Evolutionary conservation across 2,888 invertebrate species (phyloP).

Genomic region (Aplocera efformata): DNA sequence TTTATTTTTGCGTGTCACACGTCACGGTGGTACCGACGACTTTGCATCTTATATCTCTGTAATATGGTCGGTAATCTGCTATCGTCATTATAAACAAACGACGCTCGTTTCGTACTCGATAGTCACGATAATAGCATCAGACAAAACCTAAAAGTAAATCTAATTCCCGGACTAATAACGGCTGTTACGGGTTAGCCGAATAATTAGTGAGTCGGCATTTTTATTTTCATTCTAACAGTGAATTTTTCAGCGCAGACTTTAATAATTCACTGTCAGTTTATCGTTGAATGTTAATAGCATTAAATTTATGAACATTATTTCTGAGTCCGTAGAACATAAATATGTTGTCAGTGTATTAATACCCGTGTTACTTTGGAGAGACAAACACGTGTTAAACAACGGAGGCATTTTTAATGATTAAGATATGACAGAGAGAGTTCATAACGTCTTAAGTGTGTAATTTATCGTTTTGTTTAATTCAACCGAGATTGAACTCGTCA

Average conservation of each 20-base stretch:
- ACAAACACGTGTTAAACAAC: constrained; percentile 54
- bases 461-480: constrained; percentile 20
- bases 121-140: constrained; percentile 57
- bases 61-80: constrained; percentile 33
- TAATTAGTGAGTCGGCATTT: constrained; percentile 31
- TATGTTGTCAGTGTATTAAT: constrained; percentile 69
- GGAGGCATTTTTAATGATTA: constrained; percentile 41
- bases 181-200: constrained; percentile 50
- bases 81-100: constrained; percentile 6
- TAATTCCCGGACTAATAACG: constrained; percentile 55
- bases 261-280: constrained; percentile 40
- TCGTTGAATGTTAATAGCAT: constrained; percentile 48
- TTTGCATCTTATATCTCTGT: constrained; percentile 37
- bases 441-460: constrained; percentile 29
- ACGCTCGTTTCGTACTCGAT: constrained; percentile 42
- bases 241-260: constrained; percentile 21
- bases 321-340: constrained; percentile 57
- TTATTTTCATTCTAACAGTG: constrained; percentile 27
- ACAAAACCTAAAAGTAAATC: constrained; percentile 54
- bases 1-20: constrained; percentile 55
- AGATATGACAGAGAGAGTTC: constrained; percentile 31
- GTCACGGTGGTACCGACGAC: constrained; percentile 20
- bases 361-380: constrained; percentile 47
- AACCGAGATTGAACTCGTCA: constrained; percentile 17
- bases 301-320: constrained; percentile 61